Evolutionary conservation across 2,113 vertebrate genomes (phyloP), one percentile per base, ranked within the genome.

Genomic region (Laticauda colubrina): DNA sequence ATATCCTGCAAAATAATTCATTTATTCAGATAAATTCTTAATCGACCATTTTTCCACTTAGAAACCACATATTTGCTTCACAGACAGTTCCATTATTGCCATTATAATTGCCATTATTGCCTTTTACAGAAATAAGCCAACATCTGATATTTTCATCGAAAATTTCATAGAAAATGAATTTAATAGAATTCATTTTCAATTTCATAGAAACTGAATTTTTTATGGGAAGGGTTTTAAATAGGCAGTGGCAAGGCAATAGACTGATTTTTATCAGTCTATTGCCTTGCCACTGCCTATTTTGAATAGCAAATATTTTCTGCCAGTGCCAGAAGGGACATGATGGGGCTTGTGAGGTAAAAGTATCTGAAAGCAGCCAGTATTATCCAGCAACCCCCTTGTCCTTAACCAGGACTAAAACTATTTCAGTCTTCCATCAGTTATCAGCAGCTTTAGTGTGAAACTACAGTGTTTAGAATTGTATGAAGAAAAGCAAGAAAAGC

Each of bases 391-490:
- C 21, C 56, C 88, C 59, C 48, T 94, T 48, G 39, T 39, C n/a
- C 51, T 0, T 9, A 15, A 29, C 2, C 11, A 88, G 93, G 75
- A 93, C 93, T 4, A 2, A 64, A 96, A 69, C 45, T 95, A 94
- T 95, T 94, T 93, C 90, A 39, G 92, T 5, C 8, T 85, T 94
- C 93, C 92, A 93, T 95, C 97, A 97, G 90, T 96, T 96, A 96
- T 96, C 95, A 93, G 93, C 92, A 95, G 91, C 92, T 96, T 96
- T 11, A 0, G 89, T 95, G 96, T 95, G 96, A 97, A 97, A 96
- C 96, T 96, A 97, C 96, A 97, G 96, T 97, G 94, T 92, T 96
- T 88, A 95, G 64, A 92, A 93, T 64, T 24, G 51, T 53, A 90
- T 39, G 96, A 95, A 97, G 95, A 93, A 54, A 90, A 89, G 20